Evolutionary conservation across 2,797 vertebrate genomes (phyloP).

Genomic region (Phrynocephalus forsythii): DNA sequence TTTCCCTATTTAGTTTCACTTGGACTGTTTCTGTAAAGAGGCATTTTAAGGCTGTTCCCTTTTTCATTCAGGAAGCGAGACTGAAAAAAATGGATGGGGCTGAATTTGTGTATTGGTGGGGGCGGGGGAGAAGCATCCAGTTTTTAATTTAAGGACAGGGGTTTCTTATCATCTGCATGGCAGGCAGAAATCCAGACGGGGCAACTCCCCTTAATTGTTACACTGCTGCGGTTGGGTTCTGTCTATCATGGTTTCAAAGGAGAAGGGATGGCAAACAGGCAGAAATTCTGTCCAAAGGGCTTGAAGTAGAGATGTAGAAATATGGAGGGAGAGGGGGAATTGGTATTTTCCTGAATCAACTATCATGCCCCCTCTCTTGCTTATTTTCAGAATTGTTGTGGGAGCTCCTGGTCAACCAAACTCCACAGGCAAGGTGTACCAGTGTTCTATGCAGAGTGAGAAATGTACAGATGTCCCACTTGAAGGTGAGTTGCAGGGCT

Average conservation of each 20-base stretch:
- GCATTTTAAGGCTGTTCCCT: neutral
- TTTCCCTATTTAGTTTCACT: neutral
- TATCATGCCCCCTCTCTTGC: neutral
- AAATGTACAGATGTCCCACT: constrained; percentile 57
- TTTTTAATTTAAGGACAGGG: neutral
- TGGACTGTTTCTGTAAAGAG: neutral
- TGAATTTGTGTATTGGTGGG: neutral
- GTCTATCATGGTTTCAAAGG: neutral
- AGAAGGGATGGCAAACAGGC: neutral
- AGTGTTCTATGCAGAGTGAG: neutral
- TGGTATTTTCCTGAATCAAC: neutral
- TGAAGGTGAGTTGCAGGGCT: constrained; percentile 53
- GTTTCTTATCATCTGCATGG: neutral
- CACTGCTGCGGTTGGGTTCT: neutral
- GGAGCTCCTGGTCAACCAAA: constrained; percentile 79
- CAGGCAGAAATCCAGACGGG: neutral
- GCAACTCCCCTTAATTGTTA: neutral
- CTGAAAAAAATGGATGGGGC: neutral
- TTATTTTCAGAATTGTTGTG: constrained; percentile 76
- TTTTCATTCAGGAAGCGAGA: constrained; percentile 21
- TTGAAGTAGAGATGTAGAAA: neutral
- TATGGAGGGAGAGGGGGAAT: neutral
- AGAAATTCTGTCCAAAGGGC: neutral
- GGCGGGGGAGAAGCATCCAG: neutral
- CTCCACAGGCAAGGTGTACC: constrained; percentile 77